Conservation (phyloP, 2,113 vertebrate species). For the Rynchops niger region DNA sequence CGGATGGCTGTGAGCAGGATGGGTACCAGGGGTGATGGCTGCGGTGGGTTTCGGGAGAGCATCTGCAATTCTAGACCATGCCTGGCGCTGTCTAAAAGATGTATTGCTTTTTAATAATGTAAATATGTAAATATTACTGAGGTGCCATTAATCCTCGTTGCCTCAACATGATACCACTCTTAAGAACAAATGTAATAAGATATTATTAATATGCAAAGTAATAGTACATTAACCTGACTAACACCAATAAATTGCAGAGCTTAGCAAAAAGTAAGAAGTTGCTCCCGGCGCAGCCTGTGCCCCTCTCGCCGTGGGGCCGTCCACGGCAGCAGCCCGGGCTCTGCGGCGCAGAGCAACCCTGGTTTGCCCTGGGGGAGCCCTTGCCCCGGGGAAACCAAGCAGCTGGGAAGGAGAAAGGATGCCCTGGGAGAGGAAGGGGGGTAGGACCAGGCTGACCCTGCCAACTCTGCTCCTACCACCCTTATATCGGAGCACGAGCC, state of each 20-base stretch:
- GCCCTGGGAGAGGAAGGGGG: neutral
- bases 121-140: slow-evolving; percentile 70
- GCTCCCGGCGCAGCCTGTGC: neutral
- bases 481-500: neutral
- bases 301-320: neutral
- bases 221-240: slow-evolving; percentile 32
- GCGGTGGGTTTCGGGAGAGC: neutral
- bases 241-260: slow-evolving; percentile 14
- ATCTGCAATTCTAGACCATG: slow-evolving; percentile 55
- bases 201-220: slow-evolving; percentile 65
- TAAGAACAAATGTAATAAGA: slow-evolving; percentile 65
- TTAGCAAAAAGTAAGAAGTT: neutral
- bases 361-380: neutral
- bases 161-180: slow-evolving; percentile 55
- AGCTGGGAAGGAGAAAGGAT: neutral
- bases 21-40: neutral
- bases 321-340: neutral
- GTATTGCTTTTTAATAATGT: slow-evolving; percentile 64
- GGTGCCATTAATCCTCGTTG: slow-evolving; percentile 67
- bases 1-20: neutral
- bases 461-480: neutral
- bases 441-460: neutral
- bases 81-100: slow-evolving; percentile 27
- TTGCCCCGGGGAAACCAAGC: neutral
- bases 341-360: neutral